phyloP scores from a whole-genome alignment of 2,888 invertebrate species.

The Pecten maximus region DNA sequence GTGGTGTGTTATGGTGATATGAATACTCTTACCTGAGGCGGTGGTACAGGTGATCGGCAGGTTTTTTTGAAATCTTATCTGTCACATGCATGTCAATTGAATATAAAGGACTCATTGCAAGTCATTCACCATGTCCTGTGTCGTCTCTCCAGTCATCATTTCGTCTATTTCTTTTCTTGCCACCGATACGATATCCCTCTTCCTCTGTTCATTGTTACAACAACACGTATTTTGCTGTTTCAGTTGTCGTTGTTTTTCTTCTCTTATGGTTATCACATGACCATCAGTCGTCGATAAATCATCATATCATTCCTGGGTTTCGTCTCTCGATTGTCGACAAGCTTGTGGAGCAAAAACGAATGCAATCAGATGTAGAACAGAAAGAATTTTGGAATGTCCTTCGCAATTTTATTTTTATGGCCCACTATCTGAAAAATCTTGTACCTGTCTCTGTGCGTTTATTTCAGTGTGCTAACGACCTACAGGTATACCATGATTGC shows the following conservation, averaged over 20 bases:
- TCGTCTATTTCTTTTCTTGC: background rate
- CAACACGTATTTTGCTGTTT: background rate
- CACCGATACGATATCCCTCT: background rate
- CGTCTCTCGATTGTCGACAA: background rate
- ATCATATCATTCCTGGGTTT: background rate
- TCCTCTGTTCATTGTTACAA: background rate
- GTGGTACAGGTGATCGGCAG: background rate
- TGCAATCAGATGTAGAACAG: background rate
- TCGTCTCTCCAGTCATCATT: background rate
- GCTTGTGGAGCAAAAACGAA: background rate
- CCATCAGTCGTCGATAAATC: background rate
- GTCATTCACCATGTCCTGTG: background rate
- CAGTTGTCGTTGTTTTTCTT: background rate
- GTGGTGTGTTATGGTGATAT: background rate
- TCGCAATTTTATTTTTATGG: background rate
- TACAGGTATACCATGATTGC: background rate
- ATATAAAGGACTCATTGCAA: background rate
- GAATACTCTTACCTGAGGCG: background rate
- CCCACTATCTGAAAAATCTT: background rate
- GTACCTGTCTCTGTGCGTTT: background rate
- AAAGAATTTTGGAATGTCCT: background rate
- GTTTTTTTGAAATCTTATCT: slow-evolving; percentile 16
- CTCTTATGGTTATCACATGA: background rate
- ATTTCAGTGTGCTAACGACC: background rate
- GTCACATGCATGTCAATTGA: background rate